A percentile compares a stretch with the other conserved stretches of the same genome.
Evolutionary conservation across 1,140 invertebrate species (phyloP).

Genomic region (Drosophila melanogaster): DNA sequence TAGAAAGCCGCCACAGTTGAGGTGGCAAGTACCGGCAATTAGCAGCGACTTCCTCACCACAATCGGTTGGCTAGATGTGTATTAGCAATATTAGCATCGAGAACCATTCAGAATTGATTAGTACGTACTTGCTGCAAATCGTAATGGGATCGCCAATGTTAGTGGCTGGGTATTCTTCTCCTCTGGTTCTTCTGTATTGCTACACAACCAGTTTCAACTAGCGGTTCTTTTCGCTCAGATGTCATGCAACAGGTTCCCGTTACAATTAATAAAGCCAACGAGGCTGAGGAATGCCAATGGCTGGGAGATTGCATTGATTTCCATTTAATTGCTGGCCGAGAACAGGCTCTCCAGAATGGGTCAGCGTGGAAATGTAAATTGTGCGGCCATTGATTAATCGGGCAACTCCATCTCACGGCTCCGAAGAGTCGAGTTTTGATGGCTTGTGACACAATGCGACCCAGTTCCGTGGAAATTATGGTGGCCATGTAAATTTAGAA

Average conservation of each 20-base stretch:
- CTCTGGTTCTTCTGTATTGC: background rate
- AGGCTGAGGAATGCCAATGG: constrained; percentile 59
- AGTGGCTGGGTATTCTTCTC: constrained; percentile 7
- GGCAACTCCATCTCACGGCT: constrained; percentile 12
- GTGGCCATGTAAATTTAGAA: constrained; percentile 76
- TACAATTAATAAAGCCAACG: constrained; percentile 70
- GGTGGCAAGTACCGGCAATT: constrained; percentile 61
- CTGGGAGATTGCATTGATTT: constrained; percentile 64
- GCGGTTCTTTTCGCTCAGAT: constrained; percentile 66
- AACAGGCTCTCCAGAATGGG: constrained; percentile 65
- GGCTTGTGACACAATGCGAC: constrained; percentile 60
- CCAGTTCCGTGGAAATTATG: constrained; percentile 62
- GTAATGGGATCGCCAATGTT: constrained; percentile 34
- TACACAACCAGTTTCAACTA: constrained; percentile 64
- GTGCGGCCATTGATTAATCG: constrained; percentile 27
- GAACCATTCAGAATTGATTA: constrained; percentile 11
- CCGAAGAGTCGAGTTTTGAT: constrained; percentile 24
- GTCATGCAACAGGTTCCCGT: constrained; percentile 76
- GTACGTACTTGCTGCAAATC: constrained; percentile 1
- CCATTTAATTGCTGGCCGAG: constrained; percentile 67
- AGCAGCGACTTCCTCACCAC: constrained; percentile 47
- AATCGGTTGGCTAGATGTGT: constrained; percentile 1
- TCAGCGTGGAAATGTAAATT: constrained; percentile 59
- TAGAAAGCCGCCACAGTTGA: constrained; percentile 55
- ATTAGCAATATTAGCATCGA: constrained; percentile 47